Evolutionary conservation across 2,113 vertebrate genomes (phyloP).

Genomic region (Archocentrus centrarchus): DNA sequence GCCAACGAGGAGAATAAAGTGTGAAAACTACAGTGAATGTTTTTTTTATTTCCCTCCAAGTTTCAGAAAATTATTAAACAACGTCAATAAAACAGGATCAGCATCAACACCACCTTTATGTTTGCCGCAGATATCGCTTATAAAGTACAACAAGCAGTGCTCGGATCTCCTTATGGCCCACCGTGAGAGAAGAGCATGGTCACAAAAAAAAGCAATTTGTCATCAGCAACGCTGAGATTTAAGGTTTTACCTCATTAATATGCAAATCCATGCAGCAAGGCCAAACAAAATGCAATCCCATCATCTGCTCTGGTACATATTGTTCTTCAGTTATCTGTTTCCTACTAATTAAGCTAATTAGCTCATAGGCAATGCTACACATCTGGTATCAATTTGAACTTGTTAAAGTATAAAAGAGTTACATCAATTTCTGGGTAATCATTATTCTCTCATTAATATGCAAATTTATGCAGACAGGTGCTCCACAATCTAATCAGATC

Average conservation of each 20-base stretch:
- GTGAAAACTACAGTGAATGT: not conserved
- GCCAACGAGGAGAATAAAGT: too few relatives aligned
- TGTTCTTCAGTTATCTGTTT: not conserved
- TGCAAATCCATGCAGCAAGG: not conserved
- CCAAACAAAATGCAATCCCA: not conserved
- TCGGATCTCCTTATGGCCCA: not conserved
- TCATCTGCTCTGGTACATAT: slow-evolving; percentile 2
- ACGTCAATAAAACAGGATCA: not conserved
- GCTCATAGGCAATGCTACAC: slow-evolving; percentile 1
- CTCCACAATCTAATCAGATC: not conserved
- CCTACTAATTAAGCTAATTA: slow-evolving; percentile 9
- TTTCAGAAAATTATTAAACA: not conserved
- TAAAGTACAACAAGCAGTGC: not conserved
- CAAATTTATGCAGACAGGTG: slow-evolving; percentile 2
- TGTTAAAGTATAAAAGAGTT: not conserved
- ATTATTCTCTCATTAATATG: not conserved
- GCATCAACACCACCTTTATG: not conserved
- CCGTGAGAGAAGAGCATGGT: not conserved
- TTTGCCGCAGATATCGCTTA: not conserved
- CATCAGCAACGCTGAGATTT: not conserved
- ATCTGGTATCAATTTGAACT: not conserved
- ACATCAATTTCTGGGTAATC: not conserved
- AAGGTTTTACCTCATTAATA: slow-evolving; percentile 6
- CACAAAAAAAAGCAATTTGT: not conserved
- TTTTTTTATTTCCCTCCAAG: too few relatives aligned